Conservation (phyloP, 2,888 invertebrate species). For the Oscheius onirici region DNA sequence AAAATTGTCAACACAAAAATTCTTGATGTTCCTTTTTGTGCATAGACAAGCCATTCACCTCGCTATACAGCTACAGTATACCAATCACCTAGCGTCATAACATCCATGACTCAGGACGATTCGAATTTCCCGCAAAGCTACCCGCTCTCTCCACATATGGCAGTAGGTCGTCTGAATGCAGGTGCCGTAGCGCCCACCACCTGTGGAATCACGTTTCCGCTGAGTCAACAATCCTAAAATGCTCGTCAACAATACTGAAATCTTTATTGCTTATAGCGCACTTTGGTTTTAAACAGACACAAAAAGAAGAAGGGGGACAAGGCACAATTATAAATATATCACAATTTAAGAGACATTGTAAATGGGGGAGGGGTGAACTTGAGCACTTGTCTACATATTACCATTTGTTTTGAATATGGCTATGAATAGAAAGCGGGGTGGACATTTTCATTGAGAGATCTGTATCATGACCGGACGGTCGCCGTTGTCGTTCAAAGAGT, state of each 20-base stretch:
- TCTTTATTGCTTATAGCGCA: constrained; percentile 31
- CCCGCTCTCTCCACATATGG: constrained; percentile 1
- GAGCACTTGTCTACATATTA: constrained; percentile 16
- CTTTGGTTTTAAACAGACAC: constrained; percentile 10
- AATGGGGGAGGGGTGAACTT: neutral
- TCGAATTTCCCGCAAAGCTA: neutral
- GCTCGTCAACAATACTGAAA: neutral
- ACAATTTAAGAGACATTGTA: neutral
- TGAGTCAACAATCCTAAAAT: constrained; percentile 25
- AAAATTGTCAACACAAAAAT: too few relatives aligned
- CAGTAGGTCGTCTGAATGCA: constrained; percentile 10
- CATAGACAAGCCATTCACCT: too few relatives aligned
- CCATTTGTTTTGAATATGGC: constrained; percentile 12
- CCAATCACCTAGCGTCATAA: neutral
- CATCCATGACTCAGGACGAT: neutral
- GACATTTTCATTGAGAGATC: constrained; percentile 6
- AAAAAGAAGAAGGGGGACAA: neutral
- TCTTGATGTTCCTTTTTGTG: too few relatives aligned
- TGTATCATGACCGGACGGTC: constrained; percentile 1
- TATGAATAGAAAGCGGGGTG: constrained; percentile 3
- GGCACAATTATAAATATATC: constrained; percentile 22
- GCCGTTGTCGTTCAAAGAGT: constrained; percentile 1
- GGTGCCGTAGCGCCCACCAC: constrained; percentile 6
- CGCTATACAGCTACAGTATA: neutral
- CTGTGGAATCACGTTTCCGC: constrained; percentile 32